phyloP scores from a whole-genome alignment of 2,797 vertebrate species.

The Psittacula derbiana region DNA sequence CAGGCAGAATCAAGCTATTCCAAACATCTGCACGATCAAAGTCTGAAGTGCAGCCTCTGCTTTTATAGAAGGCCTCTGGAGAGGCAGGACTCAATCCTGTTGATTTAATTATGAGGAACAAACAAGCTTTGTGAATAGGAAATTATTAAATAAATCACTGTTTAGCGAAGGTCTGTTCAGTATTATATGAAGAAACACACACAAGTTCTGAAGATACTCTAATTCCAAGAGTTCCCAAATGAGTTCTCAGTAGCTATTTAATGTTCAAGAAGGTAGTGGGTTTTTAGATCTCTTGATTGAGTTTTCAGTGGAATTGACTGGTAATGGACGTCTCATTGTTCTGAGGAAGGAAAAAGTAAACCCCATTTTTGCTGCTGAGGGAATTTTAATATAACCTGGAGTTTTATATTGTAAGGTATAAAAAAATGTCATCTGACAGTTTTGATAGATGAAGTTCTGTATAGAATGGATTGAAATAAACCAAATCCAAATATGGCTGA shows the following conservation, averaged over 20 bases:
- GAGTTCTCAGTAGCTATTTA: neutral
- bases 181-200: neutral
- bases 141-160: neutral
- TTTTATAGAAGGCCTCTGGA: slow-evolving; percentile 12
- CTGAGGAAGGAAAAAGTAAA: neutral
- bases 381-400: neutral
- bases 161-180: neutral
- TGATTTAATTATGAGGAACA: neutral
- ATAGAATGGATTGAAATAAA: neutral
- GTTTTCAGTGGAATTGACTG: neutral
- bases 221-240: neutral
- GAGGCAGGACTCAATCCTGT: neutral
- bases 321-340: neutral
- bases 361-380: neutral
- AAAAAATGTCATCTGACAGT: neutral
- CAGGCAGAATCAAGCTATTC: neutral
- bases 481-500: neutral
- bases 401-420: neutral
- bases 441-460: neutral
- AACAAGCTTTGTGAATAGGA: neutral
- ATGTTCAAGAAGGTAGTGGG: neutral
- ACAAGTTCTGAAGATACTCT: neutral
- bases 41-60: neutral
- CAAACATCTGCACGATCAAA: neutral
- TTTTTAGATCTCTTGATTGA: neutral